phyloP scores from a whole-genome alignment of 2,888 invertebrate species.

The Yponomeuta plumbellus region DNA sequence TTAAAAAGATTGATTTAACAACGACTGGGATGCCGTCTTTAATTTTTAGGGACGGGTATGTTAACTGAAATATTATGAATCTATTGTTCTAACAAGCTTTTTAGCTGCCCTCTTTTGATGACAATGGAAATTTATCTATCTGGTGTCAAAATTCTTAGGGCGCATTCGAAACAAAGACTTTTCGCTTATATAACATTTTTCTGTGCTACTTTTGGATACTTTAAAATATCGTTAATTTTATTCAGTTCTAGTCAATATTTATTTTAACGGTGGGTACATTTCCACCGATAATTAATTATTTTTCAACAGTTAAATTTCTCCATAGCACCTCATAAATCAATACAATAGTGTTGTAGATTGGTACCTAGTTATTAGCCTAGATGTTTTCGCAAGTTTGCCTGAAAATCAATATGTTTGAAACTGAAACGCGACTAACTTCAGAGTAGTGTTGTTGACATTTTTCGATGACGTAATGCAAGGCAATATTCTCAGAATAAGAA shows the following conservation, averaged over 20 bases:
- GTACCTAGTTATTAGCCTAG: slow-evolving; percentile 20
- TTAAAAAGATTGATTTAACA: slow-evolving; percentile 61
- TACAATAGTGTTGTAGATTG: not conserved
- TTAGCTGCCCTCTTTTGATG: too few relatives aligned
- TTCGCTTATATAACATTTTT: too few relatives aligned
- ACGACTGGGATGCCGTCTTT: slow-evolving; percentile 78
- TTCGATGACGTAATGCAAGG: not conserved
- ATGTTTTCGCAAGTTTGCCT: slow-evolving; percentile 38
- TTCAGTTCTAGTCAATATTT: too few relatives aligned
- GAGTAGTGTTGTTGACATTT: slow-evolving; percentile 19
- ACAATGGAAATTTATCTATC: too few relatives aligned
- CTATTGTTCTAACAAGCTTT: too few relatives aligned
- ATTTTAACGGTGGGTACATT: too few relatives aligned
- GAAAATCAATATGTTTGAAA: slow-evolving; percentile 36
- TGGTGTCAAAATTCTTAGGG: too few relatives aligned
- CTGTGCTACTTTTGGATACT: too few relatives aligned
- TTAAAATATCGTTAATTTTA: too few relatives aligned
- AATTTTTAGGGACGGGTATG: slow-evolving; percentile 80
- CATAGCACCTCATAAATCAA: not conserved
- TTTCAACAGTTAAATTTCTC: not conserved
- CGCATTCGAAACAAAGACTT: too few relatives aligned
- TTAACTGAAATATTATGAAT: slow-evolving; percentile 26
- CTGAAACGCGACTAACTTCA: slow-evolving; percentile 35
- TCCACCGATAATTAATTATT: too few relatives aligned
- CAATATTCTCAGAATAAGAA: too few relatives aligned